Conservation (phyloP, 2,113 vertebrate species). For the Diphyllodes magnificus region DNA sequence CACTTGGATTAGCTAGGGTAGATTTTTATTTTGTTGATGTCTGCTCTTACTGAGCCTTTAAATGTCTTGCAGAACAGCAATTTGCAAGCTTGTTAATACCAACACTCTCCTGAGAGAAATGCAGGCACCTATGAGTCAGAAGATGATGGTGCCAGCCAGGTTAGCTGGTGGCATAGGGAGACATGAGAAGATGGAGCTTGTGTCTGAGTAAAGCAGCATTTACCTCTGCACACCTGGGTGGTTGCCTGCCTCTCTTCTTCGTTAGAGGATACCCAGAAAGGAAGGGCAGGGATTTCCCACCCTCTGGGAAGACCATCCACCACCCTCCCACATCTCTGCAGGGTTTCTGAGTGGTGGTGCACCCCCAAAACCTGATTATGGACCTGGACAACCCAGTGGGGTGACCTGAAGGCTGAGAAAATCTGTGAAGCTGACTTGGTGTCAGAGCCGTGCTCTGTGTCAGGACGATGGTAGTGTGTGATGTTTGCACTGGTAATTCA, state of each 20-base stretch:
- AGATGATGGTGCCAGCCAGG: not conserved
- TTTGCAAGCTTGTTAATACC: not conserved
- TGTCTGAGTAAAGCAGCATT: not conserved
- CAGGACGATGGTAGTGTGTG: fast-evolving
- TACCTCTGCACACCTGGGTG: not conserved
- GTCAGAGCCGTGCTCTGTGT: not conserved
- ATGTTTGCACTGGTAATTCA: not conserved
- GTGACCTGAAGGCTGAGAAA: not conserved
- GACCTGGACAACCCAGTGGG: not conserved
- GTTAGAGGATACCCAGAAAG: not conserved
- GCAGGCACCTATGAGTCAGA: not conserved
- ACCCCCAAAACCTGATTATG: not conserved
- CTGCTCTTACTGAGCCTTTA: not conserved
- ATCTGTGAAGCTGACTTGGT: not conserved
- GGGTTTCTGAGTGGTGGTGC: not conserved
- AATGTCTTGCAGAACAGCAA: not conserved
- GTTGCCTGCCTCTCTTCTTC: not conserved
- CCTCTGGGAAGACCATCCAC: not conserved
- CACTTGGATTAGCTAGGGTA: not conserved
- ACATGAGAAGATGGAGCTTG: not conserved
- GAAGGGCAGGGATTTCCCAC: not conserved
- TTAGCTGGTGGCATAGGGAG: fast-evolving
- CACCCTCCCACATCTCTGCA: not conserved
- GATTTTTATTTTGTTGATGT: not conserved
- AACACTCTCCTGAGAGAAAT: not conserved